Evolutionary conservation across 2,888 invertebrate genomes (phyloP), one percentile per base, ranked within the genome.

Genomic region (Synanthedon vespiformis): DNA sequence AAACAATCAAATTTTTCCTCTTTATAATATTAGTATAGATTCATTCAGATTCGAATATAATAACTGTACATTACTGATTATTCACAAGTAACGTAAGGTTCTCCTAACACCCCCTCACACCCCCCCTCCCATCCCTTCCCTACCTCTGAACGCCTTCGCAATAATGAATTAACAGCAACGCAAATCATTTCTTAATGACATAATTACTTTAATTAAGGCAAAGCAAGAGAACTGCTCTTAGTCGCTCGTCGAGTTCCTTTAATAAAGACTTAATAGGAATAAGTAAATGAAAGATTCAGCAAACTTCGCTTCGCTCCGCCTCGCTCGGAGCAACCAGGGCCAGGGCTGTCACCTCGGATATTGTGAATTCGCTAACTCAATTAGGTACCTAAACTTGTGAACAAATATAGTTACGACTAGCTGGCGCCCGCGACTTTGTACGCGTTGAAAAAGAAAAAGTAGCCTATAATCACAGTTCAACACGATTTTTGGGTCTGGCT

Each of bases 211-310:
- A 53, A 49, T 50, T 67, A 65, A 62, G 60, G 61, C 60, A 60
- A 61, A 63, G 57, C 61, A 61, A 57, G 44, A 55, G 61, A 61
- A 69, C 70, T 67, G 68, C 60, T 54, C 51, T 52, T 60, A 65
- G 67, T 51, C 54, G 50, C 55, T 1, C 34, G 34, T 40, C 51
- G 52, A 56, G 57, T 49, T 53, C 54, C 55, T 52, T 53, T 53
- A 41, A 16, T 53, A 52, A 51, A 56, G 53, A 53, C 56, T 53
- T 56, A 55, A 56, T 68, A 70, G 66, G 67, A 66, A 66, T 66
- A 70, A 67, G 68, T 65, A 65, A 66, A 66, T 67, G 62, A 67
- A 70, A 66, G 71, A 67, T 69, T 74, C 67, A 59, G 63, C 61
- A 63, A 65, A 65, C 65, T 65, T 57, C 57, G 34, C 34, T 34